Evolutionary conservation across 2,797 vertebrate genomes (phyloP).

Genomic region (Falco novaeseelandiae): DNA sequence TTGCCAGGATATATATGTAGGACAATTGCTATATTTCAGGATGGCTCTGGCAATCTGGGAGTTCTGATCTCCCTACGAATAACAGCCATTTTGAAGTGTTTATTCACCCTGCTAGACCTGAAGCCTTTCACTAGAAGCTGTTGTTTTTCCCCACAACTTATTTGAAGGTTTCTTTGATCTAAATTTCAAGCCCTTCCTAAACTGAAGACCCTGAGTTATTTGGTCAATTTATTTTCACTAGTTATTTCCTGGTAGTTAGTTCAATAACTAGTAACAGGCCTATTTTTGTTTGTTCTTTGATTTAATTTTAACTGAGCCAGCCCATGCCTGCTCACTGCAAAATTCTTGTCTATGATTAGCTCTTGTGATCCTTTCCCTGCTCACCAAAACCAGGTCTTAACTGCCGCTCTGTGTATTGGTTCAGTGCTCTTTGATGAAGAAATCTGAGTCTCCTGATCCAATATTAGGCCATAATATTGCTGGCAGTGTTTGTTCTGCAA

Average conservation of each 20-base stretch:
- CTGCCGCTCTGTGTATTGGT: not conserved
- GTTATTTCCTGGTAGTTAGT: constrained; percentile 2
- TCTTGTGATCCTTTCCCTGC: not conserved
- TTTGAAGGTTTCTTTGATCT: constrained; percentile 1
- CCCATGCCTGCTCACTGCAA: not conserved
- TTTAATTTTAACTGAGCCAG: constrained; percentile 17
- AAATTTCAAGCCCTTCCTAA: not conserved
- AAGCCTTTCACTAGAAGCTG: not conserved
- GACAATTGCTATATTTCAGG: not conserved
- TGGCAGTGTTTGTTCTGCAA: not conserved
- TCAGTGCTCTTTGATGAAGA: not conserved
- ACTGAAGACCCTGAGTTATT: not conserved
- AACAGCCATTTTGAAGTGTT: not conserved
- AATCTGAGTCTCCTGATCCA: not conserved
- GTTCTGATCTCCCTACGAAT: not conserved
- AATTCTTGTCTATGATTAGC: not conserved
- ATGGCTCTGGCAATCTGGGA: not conserved
- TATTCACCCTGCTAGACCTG: not conserved
- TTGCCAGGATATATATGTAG: not conserved
- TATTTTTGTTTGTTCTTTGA: constrained; percentile 30
- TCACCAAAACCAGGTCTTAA: not conserved
- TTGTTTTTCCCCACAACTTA: not conserved
- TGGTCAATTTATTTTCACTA: not conserved
- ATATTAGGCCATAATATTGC: not conserved
- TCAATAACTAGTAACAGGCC: constrained; percentile 2